Base-by-base conservation (phyloP, 2,888 invertebrate species). In the Cynaeus angustus region DNA sequence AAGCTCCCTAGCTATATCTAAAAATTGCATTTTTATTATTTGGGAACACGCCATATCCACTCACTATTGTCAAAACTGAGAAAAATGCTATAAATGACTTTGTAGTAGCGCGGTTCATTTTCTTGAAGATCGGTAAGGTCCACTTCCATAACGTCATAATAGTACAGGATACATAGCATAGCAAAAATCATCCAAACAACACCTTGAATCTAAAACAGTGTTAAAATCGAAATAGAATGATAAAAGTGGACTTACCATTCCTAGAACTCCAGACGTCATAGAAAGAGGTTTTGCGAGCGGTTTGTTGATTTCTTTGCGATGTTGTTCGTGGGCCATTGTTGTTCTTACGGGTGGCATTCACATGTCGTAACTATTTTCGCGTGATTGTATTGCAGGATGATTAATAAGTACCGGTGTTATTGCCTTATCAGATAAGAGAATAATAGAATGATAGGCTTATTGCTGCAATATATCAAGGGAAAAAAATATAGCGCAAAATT, bases 151-250 rank as follows among this genome's bases (percentile, higher is more conserved):
- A 7, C 30, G 1, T 12, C 33, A 3, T n/a, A 41, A 13, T 62
- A 62, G 9, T 50, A 21, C 13, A 30, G 33, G 9, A 62, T 50
- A 13, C 38, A 50, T 8, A 50, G 13, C 1, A 62, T 12, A 3
- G 62, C 16, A 21, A 48, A 38, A 37, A 50, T 14, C 14, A 21
- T 48, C 62, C 62, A 62, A 13, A 10, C 16, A 6, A 62, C 21
- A 10, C 62, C 62, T 62, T 62, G 62, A 8, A 62, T 38, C 62
- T 62, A 33, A 43, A 30, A 50, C 46, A 16, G 13, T 1, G 13
- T 6, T 46, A 46, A 46, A n/a, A 6, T 6, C 2, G 7, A 33
- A 6, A 1, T 7, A 6, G 3, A n/a, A 2, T 9, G n/a, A 33
- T 33, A 7, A 28, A 28, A 28, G 26, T 56, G 21, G 7, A 26